Base-by-base conservation (phyloP, 2,888 invertebrate species). In the Allacma fusca region DNA sequence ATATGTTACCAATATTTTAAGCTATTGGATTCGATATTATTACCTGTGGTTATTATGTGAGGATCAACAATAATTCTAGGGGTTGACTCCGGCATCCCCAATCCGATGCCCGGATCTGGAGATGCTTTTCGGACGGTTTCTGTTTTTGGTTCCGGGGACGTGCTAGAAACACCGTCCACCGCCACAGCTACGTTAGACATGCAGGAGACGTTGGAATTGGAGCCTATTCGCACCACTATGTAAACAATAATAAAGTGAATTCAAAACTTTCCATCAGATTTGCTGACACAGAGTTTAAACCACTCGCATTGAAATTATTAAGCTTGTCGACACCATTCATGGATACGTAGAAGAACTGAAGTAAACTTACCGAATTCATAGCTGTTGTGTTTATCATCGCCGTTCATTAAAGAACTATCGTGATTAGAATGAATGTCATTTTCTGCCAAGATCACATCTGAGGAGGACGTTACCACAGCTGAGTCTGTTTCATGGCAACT, bases 401-500 rank as follows among this genome's bases (percentile, higher is more conserved):
- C 59, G 21, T 75, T 75, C 75, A 75, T 68, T 21, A 67, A 28
- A 12, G 75, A 69, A 77, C 80, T 80, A 67, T 78, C 81, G 76
- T 82, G 80, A 72, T 77, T 65, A 70, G 70, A 69, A 67, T 75
- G 75, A 62, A 78, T 80, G 65, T 82, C 82, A 62, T 80, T 80
- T 40, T 83, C 82, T 44, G 79, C 78, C n/a, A 77, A 80, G 57
- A 84, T 83, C 43, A 84, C 81, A 77, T 84, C 84, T 50, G 83
- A 83, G 26, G 84, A 84, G 4, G 84, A 84, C 12, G 84, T 84
- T 68, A 84, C 84, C 75, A 84, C 80, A 69, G 83, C 84, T n/a
- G 84, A 84, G 74, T 83, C 84, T 68, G 82, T 84, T 81, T 84
- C 84, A 76, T 84, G 84, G 80, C 84, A 84, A 80, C 80, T 84